Evolutionary conservation across 2,888 invertebrate species (phyloP).

Genomic region (Seladonia tumulorum): DNA sequence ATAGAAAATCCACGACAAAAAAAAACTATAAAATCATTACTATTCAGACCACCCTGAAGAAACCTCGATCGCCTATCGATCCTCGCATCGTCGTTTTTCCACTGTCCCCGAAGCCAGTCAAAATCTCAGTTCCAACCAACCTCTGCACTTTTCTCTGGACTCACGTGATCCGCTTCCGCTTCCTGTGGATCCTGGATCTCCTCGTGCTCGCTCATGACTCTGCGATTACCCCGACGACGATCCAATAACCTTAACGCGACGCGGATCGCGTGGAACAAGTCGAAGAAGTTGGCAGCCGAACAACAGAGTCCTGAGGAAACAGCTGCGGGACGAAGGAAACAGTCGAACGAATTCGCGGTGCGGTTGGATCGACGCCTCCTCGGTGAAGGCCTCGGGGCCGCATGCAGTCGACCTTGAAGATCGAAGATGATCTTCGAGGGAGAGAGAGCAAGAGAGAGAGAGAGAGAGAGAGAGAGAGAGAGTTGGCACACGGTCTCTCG

Average conservation of each 20-base stretch:
- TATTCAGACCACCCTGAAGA: too few relatives aligned
- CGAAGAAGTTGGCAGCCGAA: neutral
- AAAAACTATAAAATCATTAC: too few relatives aligned
- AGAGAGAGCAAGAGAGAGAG: too few relatives aligned
- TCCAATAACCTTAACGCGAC: constrained; percentile 2
- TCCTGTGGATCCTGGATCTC: too few relatives aligned
- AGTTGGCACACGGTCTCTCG: neutral
- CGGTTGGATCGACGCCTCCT: constrained; percentile 64
- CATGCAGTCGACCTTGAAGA: constrained; percentile 71
- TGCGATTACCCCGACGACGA: too few relatives aligned
- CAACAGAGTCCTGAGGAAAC: constrained; percentile 37
- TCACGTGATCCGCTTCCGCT: neutral
- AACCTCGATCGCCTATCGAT: too few relatives aligned
- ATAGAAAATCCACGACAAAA: too few relatives aligned
- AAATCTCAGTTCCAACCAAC: neutral
- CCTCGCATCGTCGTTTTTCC: neutral
- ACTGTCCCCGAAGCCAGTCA: neutral
- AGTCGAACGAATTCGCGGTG: constrained; percentile 68
- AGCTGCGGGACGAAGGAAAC: constrained; percentile 69
- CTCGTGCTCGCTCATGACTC: constrained; percentile 3
- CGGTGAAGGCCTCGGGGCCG: constrained; percentile 66
- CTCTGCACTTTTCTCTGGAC: neutral
- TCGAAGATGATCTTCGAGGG: constrained; percentile 68
- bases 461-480: neutral
- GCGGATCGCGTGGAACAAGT: constrained; percentile 15